Conservation (phyloP, 2,797 vertebrate genomes). For the Siniperca obscura region DNA sequence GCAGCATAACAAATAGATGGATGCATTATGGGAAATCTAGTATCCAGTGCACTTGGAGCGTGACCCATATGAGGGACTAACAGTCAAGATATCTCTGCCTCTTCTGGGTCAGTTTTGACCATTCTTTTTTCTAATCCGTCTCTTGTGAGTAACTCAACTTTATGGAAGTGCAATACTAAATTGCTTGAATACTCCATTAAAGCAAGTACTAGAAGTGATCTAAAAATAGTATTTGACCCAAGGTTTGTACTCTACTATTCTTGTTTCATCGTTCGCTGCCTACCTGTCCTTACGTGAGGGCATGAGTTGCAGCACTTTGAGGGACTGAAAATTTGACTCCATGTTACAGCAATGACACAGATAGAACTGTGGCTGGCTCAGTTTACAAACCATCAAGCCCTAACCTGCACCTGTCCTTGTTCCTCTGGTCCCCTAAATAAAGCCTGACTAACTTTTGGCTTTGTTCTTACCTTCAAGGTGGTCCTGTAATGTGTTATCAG, state of each 20-base stretch:
- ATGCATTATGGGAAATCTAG: constrained; percentile 5
- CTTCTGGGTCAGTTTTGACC: not conserved
- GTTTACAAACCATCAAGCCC: constrained; percentile 64
- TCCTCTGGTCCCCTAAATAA: constrained; percentile 64
- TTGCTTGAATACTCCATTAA: not conserved
- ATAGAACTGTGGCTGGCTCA: constrained; percentile 52
- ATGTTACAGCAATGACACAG: constrained; percentile 52
- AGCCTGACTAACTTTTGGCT: constrained; percentile 54
- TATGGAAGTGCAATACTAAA: not conserved
- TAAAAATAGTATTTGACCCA: constrained; percentile 31
- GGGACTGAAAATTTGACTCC: constrained; percentile 51
- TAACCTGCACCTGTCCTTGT: constrained; percentile 73
- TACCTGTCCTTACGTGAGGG: constrained; percentile 10
- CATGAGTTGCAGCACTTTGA: constrained; percentile 28
- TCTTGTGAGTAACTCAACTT: not conserved
- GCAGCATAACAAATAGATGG: not conserved
- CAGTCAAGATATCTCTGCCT: not conserved
- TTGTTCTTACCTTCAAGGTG: constrained; percentile 39
- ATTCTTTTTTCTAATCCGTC: not conserved
- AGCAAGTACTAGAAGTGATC: not conserved
- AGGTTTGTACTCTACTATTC: constrained; percentile 13
- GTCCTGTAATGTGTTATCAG: constrained; percentile 29
- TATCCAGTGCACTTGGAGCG: not conserved
- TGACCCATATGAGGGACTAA: not conserved
- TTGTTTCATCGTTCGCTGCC: constrained; percentile 24